phyloP scores from a whole-genome alignment of 2,113 vertebrate species.

The Chaetodon trifascialis region DNA sequence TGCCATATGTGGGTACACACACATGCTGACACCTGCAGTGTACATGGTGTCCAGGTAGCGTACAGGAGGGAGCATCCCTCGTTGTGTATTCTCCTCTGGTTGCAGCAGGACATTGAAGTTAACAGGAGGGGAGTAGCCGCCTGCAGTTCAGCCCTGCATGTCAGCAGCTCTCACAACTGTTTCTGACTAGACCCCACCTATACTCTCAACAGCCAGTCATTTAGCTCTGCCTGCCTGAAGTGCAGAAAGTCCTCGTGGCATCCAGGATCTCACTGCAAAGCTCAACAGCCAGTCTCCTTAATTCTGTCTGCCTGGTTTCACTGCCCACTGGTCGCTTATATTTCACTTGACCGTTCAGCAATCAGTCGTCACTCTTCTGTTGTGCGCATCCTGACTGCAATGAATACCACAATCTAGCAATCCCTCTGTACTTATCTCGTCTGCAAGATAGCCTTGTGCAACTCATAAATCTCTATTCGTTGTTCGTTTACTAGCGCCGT shows the following conservation, averaged over 20 bases:
- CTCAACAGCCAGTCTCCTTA: slow-evolving; percentile 48
- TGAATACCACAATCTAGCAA: slow-evolving; percentile 1
- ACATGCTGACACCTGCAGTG: slow-evolving; percentile 36
- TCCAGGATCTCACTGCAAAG: slow-evolving; percentile 12
- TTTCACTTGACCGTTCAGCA: slow-evolving; percentile 36
- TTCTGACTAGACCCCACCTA: slow-evolving; percentile 24
- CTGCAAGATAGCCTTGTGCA: slow-evolving; percentile 40
- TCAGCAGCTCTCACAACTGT: slow-evolving; percentile 53
- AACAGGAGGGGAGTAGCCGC: slow-evolving; percentile 62
- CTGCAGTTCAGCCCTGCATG: slow-evolving; percentile 41
- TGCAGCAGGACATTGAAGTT: slow-evolving; percentile 62
- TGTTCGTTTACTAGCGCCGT: slow-evolving; percentile 30
- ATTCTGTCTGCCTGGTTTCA: slow-evolving; percentile 19
- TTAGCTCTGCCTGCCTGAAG: background rate
- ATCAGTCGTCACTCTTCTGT: slow-evolving; percentile 5
- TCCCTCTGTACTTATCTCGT: slow-evolving; percentile 33
- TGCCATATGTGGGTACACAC: background rate
- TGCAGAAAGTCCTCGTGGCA: slow-evolving; percentile 15
- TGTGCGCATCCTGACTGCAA: background rate
- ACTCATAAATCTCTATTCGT: slow-evolving; percentile 53
- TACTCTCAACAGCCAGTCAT: slow-evolving; percentile 6
- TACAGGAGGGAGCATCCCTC: background rate
- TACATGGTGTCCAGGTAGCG: slow-evolving; percentile 20
- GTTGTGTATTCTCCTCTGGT: slow-evolving; percentile 62
- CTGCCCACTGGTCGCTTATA: background rate